Evolutionary conservation across 2,797 vertebrate species (phyloP).

Genomic region (Garrulus glandarius): DNA sequence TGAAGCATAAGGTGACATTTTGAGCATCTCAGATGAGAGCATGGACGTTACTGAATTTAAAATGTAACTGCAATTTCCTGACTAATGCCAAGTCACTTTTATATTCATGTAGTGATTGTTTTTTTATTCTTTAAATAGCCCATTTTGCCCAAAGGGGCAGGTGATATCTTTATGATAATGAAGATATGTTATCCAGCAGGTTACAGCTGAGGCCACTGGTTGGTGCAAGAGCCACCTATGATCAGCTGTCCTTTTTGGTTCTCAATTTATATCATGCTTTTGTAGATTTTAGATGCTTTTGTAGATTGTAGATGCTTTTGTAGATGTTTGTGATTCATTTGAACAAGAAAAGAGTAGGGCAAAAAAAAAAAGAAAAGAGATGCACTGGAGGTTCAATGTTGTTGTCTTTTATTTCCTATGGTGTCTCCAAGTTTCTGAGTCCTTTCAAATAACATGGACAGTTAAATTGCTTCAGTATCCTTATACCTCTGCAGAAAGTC

Average conservation of each 20-base stretch:
- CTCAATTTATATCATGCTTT: not conserved
- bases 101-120: constrained; percentile 34
- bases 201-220: not conserved
- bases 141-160: not conserved
- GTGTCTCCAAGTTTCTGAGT: not conserved
- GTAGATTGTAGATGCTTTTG: not conserved
- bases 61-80: constrained; percentile 51
- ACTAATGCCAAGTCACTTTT: constrained; percentile 17
- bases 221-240: not conserved
- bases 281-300: not conserved
- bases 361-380: not conserved
- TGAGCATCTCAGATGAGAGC: constrained; percentile 31
- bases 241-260: not conserved
- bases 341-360: not conserved
- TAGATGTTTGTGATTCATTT: not conserved
- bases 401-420: not conserved
- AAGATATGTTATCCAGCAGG: not conserved
- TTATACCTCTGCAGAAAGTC: not conserved
- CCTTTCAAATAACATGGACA: not conserved
- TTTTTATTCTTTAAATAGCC: constrained; percentile 19
- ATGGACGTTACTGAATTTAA: constrained; percentile 9
- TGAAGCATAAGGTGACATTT: constrained; percentile 46
- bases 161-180: not conserved
- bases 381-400: not conserved
- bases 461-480: not conserved